A percentile compares a stretch with the other conserved stretches of the same genome.
phyloP scores from a whole-genome alignment of 2,113 vertebrate species.

The Scomber colias region DNA sequence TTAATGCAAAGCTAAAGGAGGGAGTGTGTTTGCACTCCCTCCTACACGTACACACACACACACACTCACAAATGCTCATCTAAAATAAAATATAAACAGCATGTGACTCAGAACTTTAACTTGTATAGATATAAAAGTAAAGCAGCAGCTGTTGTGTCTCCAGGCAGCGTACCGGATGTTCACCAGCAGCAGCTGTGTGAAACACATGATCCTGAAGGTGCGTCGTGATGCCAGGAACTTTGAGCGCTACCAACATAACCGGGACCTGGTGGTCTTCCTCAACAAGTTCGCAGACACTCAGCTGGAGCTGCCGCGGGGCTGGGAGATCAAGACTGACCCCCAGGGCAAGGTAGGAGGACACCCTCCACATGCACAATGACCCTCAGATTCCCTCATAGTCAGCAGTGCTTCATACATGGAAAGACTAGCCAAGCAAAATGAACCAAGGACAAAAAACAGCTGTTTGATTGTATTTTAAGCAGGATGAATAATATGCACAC shows the following conservation, averaged over 20 bases:
- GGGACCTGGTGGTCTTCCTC: conserved; percentile 97
- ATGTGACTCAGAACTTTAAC: background rate
- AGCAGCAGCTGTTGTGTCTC: background rate
- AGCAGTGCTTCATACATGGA: background rate
- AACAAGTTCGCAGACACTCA: conserved; percentile 96
- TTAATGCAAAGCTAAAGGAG: too few species aligned
- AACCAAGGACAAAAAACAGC: background rate
- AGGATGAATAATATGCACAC: background rate
- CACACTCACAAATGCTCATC: background rate
- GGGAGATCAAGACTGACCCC: conserved; percentile 98
- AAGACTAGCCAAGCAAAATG: conserved; percentile 1
- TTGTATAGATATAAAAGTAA: background rate
- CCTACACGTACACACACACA: background rate
- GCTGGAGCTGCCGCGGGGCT: conserved; percentile 95
- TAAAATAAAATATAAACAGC: background rate
- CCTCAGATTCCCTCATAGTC: background rate
- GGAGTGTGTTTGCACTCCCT: too few species aligned
- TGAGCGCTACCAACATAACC: conserved; percentile 98
- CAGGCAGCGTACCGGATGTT: conserved; percentile 97
- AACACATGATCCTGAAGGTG: conserved; percentile 99
- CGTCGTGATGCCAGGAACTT: conserved; percentile 96
- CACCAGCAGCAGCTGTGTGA: conserved; percentile 97
- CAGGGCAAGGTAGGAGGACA: conserved; percentile 92
- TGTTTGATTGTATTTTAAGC: background rate
- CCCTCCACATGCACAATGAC: background rate